A percentile compares a stretch with the other conserved stretches of the same genome.
Conservation (phyloP, 2,797 vertebrate species). For the Eupleurogrammus muticus region DNA sequence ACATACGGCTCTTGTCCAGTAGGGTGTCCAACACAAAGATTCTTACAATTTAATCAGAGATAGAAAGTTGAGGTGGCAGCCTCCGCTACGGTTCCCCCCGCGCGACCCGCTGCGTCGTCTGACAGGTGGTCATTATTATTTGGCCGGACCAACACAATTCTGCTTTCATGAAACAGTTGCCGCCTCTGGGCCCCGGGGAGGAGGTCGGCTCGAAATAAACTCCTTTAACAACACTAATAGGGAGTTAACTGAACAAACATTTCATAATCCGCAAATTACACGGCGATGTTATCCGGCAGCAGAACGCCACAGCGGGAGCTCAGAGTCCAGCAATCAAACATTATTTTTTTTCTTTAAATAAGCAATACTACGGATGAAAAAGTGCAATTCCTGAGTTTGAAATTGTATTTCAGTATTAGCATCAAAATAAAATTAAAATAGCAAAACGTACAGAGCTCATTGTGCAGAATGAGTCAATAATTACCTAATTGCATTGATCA, state of each 20-base stretch:
- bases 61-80: constrained; percentile 63
- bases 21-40: constrained; percentile 63
- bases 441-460: no score
- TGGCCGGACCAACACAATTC: constrained; percentile 51
- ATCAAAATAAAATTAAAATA: no score
- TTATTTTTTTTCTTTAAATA: no score
- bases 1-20: constrained; percentile 67
- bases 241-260: constrained; percentile 58
- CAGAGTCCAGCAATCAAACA: background rate
- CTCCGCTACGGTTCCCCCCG: constrained; percentile 39
- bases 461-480: no score
- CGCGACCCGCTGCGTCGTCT: constrained; percentile 60
- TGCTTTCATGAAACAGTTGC: constrained; percentile 48
- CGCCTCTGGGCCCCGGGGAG: constrained; percentile 38
- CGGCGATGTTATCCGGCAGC: background rate
- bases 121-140: constrained; percentile 62
- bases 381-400: no score
- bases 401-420: no score
- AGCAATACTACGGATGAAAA: no score
- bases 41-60: constrained; percentile 71
- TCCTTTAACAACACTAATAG: constrained; percentile 39
- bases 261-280: constrained; percentile 32
- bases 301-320: constrained; percentile 11
- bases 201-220: constrained; percentile 42
- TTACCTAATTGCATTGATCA: no score